These are phyloP conservation scores for Eufriesea mexicana DNA, from an alignment of 1,140 invertebrate species.

Conservation along the genomic window DNA sequence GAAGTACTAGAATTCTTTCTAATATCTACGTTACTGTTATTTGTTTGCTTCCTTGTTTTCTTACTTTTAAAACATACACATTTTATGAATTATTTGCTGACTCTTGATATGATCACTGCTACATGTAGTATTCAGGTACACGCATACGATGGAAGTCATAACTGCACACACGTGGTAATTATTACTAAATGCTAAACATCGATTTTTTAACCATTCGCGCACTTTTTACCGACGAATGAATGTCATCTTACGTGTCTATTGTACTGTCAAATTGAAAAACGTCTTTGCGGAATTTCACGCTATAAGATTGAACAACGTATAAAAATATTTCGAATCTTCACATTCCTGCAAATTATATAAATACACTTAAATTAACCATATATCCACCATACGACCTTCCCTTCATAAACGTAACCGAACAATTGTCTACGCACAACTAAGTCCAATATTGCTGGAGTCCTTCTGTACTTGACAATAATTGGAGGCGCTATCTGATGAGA, in stretches of 20 bases:
- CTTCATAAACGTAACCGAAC: not conserved
- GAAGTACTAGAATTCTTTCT: not conserved
- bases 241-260: too few species aligned
- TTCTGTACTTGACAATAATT: too few species aligned
- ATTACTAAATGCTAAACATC: not conserved
- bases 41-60: not conserved
- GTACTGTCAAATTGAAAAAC: not conserved
- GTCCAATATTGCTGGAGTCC: conserved; percentile 1
- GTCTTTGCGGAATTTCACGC: not conserved
- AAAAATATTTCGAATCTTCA: not conserved
- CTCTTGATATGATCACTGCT: not conserved
- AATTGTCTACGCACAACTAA: conserved; percentile 29
- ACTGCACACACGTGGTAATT: conserved; percentile 41
- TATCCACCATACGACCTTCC: not conserved
- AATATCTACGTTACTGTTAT: not conserved
- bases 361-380: not conserved
- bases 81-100: not conserved
- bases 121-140: conserved; percentile 19
- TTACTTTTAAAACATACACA: not conserved
- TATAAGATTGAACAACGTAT: not conserved
- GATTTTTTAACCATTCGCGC: conserved; percentile 5
- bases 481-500: not conserved
- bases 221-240: not conserved
- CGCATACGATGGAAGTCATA: conserved; percentile 33
- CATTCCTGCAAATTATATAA: not conserved